These are phyloP conservation scores for Hoplostethus atlanticus DNA, from an alignment of 2,797 vertebrate genomes.

Conservation along the genomic window DNA sequence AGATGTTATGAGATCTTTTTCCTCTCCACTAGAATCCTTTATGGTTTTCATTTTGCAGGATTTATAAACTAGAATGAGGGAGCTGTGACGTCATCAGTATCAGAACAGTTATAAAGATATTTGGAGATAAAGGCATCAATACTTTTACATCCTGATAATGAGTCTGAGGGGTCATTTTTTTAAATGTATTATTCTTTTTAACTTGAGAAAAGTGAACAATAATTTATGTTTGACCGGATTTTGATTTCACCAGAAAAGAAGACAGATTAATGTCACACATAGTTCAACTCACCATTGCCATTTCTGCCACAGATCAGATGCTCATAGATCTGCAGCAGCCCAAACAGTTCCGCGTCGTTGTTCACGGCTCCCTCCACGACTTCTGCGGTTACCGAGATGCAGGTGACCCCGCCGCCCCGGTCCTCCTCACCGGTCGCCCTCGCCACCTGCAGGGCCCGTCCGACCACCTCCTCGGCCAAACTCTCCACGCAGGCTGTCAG, in stretches of 20 bases:
- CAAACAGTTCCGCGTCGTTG: slow-evolving; percentile 93
- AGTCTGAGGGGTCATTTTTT: too few species aligned
- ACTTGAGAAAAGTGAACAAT: too few species aligned
- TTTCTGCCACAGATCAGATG: slow-evolving; percentile 94
- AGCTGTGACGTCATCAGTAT: too few species aligned
- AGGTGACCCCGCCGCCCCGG: slow-evolving; percentile 54
- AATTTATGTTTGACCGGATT: too few species aligned
- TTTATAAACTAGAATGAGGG: too few species aligned
- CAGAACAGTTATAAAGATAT: too few species aligned
- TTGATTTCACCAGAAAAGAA: neutral
- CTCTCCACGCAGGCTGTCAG: slow-evolving; percentile 91
- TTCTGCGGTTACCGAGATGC: slow-evolving; percentile 83
- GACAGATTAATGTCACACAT: neutral
- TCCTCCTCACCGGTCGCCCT: slow-evolving; percentile 60
- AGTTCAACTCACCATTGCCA: slow-evolving; percentile 87
- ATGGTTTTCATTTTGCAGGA: too few species aligned
- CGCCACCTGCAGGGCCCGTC: slow-evolving; percentile 81
- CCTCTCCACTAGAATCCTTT: too few species aligned
- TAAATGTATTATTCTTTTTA: too few species aligned
- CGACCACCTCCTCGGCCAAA: slow-evolving; percentile 88
- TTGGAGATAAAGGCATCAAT: too few species aligned
- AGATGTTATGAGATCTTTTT: too few species aligned
- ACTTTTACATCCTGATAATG: too few species aligned
- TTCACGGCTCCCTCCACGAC: slow-evolving; percentile 89
- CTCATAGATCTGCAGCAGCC: slow-evolving; percentile 90